These are phyloP conservation scores for Erynnis tages DNA, from an alignment of 2,888 invertebrate species.

Conservation along the genomic window DNA sequence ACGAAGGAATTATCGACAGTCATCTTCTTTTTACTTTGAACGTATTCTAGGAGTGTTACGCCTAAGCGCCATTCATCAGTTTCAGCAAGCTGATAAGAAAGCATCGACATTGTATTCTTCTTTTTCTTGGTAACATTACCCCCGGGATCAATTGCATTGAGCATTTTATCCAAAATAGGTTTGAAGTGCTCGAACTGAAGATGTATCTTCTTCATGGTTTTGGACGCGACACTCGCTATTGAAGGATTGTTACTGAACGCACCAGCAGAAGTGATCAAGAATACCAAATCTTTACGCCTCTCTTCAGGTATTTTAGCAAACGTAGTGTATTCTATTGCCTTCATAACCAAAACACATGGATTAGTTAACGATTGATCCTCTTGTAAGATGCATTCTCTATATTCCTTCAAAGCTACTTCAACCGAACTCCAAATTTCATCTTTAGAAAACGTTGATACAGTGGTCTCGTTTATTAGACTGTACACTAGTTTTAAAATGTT, in stretches of 20 bases:
- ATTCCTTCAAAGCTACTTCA: slow-evolving; percentile 74
- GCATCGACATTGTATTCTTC: slow-evolving; percentile 64
- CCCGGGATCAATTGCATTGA: slow-evolving; percentile 67
- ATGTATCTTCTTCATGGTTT: slow-evolving; percentile 84
- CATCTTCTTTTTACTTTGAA: slow-evolving; percentile 93
- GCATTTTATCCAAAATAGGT: slow-evolving; percentile 82
- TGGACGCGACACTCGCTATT: slow-evolving; percentile 82
- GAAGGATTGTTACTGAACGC: slow-evolving; percentile 82
- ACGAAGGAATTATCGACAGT: slow-evolving; percentile 84
- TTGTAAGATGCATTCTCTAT: slow-evolving; percentile 68
- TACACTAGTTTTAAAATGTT: slow-evolving; percentile 78
- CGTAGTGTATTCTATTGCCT: slow-evolving; percentile 79
- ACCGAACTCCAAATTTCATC: slow-evolving; percentile 82
- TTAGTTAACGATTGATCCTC: slow-evolving; percentile 56
- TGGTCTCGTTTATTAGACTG: slow-evolving; percentile 77
- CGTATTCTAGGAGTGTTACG: slow-evolving; percentile 89
- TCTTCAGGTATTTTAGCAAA: slow-evolving; percentile 73
- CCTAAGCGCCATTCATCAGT: slow-evolving; percentile 89
- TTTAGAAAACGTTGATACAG: slow-evolving; percentile 62
- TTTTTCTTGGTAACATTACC: slow-evolving; percentile 61
- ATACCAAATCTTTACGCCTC: slow-evolving; percentile 72
- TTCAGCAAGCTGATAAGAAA: slow-evolving; percentile 83
- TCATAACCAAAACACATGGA: slow-evolving; percentile 77
- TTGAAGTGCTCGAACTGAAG: slow-evolving; percentile 83
- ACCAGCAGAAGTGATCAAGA: slow-evolving; percentile 78